Evolutionary conservation across 2,797 vertebrate genomes (phyloP), one percentile per base, ranked within the genome.

Genomic region (Myotis vivesi): DNA sequence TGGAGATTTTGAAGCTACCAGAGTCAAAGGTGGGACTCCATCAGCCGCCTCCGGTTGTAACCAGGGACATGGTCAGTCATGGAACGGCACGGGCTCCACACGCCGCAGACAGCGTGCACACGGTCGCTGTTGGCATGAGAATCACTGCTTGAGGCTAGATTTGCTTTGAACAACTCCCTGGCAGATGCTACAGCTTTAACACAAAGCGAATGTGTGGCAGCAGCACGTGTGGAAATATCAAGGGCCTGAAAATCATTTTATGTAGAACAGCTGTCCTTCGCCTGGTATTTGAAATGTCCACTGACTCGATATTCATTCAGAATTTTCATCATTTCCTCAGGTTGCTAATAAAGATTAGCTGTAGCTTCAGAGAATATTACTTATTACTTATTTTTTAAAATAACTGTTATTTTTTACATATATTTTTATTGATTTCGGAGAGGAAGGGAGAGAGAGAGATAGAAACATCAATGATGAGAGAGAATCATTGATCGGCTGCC

Each of bases 81-180:
- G 6, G n/a, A 69, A 79, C 36, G 68, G 57, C 46, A 30, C 4
- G 49, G 72, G 38, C 64, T 93, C 95, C 97, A 94, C 95, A 82
- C 96, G 95, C 53, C 51, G 38, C 38, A 38, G 38, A 96, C 96
- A 87, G 23, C 71, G 89, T 79, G 51, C 96, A 68, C 96, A 68
- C 95, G 91, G 81, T 86, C 68, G 82, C 83, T 92, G 66, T 89
- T 93, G 71, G 91, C 66, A 76, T 82, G 92, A 97, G 94, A 94
- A 95, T 97, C 73, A 94, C 95, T 46, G 28, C 17, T 94, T 92
- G 25, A 68, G 92, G 44, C 92, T 93, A 75, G 97, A 94, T 75
- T 94, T 94, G 19, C 51, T 92, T 92, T 82, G 91, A 92, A 82
- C 90, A 89, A 87, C 75, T 94, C 59, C n/a, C 87, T 96, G 92